Evolutionary conservation across 2,888 invertebrate genomes (phyloP), one percentile per base, ranked within the genome.

Genomic region (Herminia tarsipennalis): DNA sequence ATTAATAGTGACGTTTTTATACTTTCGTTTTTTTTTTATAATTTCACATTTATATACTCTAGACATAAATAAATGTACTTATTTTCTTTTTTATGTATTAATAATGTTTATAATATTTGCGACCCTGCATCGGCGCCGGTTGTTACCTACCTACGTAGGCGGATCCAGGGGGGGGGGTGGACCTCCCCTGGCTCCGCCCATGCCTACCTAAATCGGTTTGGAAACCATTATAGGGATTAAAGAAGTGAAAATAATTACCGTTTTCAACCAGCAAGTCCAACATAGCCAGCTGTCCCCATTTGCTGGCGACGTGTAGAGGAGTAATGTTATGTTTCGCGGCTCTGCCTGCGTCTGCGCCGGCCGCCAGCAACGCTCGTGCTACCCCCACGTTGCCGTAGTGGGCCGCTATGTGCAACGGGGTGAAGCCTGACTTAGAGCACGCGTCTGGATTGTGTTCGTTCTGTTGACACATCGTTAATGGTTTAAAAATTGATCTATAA

Each of bases 331-430:
- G 99, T 92, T 99, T 98, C 17, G 99, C 99, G 44, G 97, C 95
- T 72, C 96, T 97, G 82, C 99, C 99, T 9, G 98, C 96, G 90
- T 99, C 97, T 0, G 99, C 99, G 18, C 98, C 97, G 70, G 96
- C 95, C 50, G 97, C 95, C 37, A 99, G 94, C 33, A 99, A 92
- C 40, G 99, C 93, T 53, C 94, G 94, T 2, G 98, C 99, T 52
- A 99, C 97, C 68, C 97, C 97, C 56, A 97, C 97, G 87, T 99
- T 99, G 39, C 99, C 99, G 86, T 99, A 99, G 92, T 99, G 99
- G 2, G 99, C 96, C 12, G 98, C 98, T 69, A 99, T 99, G 88
- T 99, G 99, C 18, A 99, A 93, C 0, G 99, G 99, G 0, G 99
- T 99, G 87, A 99, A 99, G 16, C 99, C 99, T 54, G 98, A 98